Evolutionary conservation across 2,113 vertebrate species (phyloP).

Genomic region (Rhea pennata): DNA sequence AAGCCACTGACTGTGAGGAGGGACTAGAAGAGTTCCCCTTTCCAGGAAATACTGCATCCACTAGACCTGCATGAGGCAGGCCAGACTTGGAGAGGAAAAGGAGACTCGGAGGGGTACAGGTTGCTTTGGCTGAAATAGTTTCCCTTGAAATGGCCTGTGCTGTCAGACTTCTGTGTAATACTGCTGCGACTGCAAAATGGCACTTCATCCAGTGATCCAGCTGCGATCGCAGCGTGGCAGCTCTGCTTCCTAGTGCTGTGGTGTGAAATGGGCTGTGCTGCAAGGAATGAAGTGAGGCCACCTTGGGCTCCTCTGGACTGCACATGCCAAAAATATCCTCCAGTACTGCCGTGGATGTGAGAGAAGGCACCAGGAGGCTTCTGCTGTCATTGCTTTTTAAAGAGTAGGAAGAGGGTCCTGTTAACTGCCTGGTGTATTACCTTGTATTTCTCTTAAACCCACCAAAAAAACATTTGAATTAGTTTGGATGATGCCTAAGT

Average conservation of each 20-base stretch:
- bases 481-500: background rate
- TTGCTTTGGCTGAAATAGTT: background rate
- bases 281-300: background rate
- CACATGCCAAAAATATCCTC: background rate
- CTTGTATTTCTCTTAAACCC: background rate
- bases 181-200: background rate
- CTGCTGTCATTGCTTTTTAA: background rate
- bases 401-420: background rate
- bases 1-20: background rate
- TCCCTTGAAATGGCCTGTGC: background rate
- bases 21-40: background rate
- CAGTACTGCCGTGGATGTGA: background rate
- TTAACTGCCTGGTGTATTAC: background rate
- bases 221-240: accelerated
- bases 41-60: background rate
- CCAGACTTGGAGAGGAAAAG: background rate
- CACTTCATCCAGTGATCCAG: background rate
- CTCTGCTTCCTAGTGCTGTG: background rate
- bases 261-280: background rate
- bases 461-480: background rate
- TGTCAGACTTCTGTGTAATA: background rate
- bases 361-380: background rate
- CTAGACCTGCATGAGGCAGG: background rate
- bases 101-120: background rate
- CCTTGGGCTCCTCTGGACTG: background rate